Conservation (phyloP, 1,140 invertebrate genomes). For the Ips typographus region DNA sequence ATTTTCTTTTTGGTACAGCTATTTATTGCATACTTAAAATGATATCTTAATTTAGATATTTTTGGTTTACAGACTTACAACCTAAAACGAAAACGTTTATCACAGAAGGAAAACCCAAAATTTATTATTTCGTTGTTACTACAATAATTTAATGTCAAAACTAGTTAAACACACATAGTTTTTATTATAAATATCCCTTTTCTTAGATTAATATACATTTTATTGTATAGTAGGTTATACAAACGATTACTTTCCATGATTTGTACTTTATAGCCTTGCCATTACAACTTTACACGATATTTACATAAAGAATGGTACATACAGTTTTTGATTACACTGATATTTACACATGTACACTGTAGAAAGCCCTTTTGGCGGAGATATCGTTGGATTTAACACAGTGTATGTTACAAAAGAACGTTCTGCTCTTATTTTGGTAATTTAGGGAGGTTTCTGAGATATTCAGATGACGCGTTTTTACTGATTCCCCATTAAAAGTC, state of each 20-base stretch:
- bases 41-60: slow-evolving; percentile 3
- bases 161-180: not conserved
- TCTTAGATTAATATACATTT: not conserved
- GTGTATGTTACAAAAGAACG: no score
- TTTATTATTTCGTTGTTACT: not conserved
- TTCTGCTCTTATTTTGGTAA: no score
- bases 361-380: slow-evolving; percentile 32
- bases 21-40: slow-evolving; percentile 10
- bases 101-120: not conserved
- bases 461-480: no score
- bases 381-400: slow-evolving; percentile 18
- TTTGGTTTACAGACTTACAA: not conserved
- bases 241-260: not conserved
- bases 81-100: not conserved
- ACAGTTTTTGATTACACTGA: slow-evolving; percentile 7
- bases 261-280: not conserved
- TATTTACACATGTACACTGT: slow-evolving; percentile 16
- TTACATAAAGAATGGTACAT: not conserved
- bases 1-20: slow-evolving; percentile 26
- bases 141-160: no score
- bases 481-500: not conserved
- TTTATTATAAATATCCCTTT: not conserved
- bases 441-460: no score
- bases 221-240: not conserved
- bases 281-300: not conserved